Percentiles rank a stretch among this genome's conserved stretches.
These are phyloP conservation scores for Bemisia tabaci DNA, from an alignment of 1,140 invertebrate species.

Conservation along the genomic window DNA sequence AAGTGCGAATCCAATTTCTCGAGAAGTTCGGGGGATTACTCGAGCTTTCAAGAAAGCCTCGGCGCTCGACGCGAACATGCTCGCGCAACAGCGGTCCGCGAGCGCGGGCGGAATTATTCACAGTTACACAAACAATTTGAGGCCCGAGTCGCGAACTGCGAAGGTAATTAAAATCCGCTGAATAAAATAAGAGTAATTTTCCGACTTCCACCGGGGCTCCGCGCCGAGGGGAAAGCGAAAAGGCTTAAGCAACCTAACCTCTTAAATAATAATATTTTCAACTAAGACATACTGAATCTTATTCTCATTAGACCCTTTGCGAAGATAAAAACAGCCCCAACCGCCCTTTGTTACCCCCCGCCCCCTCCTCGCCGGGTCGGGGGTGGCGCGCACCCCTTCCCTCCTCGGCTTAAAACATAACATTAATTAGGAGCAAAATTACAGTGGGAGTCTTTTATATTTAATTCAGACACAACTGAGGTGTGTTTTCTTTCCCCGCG, in stretches of 20 bases:
- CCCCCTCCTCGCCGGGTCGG: too few relatives aligned
- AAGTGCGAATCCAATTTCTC: too few relatives aligned
- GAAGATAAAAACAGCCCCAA: not conserved
- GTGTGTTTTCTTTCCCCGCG: not conserved
- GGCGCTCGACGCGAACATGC: too few relatives aligned
- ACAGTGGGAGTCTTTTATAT: not conserved
- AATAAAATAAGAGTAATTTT: not conserved
- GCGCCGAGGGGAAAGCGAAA: not conserved
- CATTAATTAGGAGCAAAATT: not conserved
- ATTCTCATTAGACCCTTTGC: not conserved
- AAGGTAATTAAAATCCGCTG: not conserved
- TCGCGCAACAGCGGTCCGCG: too few relatives aligned
- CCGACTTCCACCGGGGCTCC: not conserved
- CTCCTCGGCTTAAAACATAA: not conserved
- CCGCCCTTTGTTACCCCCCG: not conserved
- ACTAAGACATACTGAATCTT: not conserved
- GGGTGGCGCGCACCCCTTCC: not conserved
- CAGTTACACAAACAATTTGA: not conserved
- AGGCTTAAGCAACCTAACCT: not conserved
- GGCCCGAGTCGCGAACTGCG: not conserved
- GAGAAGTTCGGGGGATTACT: too few relatives aligned
- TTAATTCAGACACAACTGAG: not conserved
- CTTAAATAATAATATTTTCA: constrained; percentile 1
- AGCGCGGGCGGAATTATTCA: not conserved
- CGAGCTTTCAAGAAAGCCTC: too few relatives aligned